Base-by-base conservation (phyloP, 2,888 invertebrate genomes). In the Polyommatus icarus region DNA sequence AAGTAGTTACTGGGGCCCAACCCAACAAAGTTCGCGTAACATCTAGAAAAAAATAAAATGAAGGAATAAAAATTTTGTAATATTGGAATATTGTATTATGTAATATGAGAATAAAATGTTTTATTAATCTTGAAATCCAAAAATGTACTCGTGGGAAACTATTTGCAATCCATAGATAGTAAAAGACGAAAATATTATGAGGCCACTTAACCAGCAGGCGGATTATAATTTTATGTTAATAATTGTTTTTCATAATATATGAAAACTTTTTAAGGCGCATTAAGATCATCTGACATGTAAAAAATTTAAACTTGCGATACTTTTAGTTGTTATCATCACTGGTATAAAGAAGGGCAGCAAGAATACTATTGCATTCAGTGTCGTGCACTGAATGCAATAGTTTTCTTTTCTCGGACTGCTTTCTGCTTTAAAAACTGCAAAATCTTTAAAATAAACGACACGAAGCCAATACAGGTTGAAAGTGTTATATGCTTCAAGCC, bases 161-260 rank as follows among this genome's bases (percentile, higher is more conserved):
- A 78, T 81, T 81, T 78, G 79, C 79, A 77, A 81, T 82, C 78
- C 78, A 82, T 80, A 78, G 78, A 80, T 78, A 78, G 79, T 78
- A 79, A 78, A 75, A 76, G 79, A 80, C 61, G 76, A 79, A 79
- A 80, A 79, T 80, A 79, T 79, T 24, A n/a, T 73, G 78, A 6
- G 77, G 82, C 79, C 80, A 79, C 61, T 50, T 79, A 18, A 36
- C 29, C 32, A 8, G 79, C 79, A 79, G 15, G 75, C 36, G 24
- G 67, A 12, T 29, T 8, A 12, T 36, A 12, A 20, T 61, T 24
- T 59, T 54, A 54, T 54, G 5, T 18, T 54, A 54, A 54, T 20
- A 57, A n/a, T 57, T 18, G 3, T 12, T 32, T 4, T 20, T 29
- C 6, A 71, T 5, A 40, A 36, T 10, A 46, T 46, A 46, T 46